Evolutionary conservation across 2,113 vertebrate species (phyloP).

Genomic region (Dendrocopos noguchii): DNA sequence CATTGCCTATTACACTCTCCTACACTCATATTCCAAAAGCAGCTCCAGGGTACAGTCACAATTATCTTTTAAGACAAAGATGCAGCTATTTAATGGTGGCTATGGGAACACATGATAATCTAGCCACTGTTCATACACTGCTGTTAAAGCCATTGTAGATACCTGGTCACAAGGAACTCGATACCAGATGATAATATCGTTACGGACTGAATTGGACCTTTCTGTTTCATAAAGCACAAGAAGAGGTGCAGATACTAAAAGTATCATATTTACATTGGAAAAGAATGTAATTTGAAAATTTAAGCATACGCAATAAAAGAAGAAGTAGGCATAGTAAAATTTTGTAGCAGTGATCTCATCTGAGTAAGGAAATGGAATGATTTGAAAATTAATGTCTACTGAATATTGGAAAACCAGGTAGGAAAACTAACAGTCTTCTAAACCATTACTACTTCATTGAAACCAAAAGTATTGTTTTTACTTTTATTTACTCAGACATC

Average conservation of each 20-base stretch:
- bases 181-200: background rate
- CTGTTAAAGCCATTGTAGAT: background rate
- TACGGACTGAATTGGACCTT: background rate
- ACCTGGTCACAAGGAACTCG: background rate
- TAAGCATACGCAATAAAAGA: slow-evolving; percentile 36
- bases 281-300: slow-evolving; percentile 31
- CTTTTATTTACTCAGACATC: background rate
- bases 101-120: background rate
- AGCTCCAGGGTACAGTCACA: background rate
- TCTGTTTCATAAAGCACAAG: background rate
- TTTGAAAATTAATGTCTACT: slow-evolving; percentile 8
- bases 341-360: slow-evolving; percentile 17
- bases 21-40: background rate
- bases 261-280: slow-evolving; percentile 13
- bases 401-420: background rate
- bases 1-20: background rate
- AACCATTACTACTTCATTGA: background rate
- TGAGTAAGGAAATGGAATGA: background rate
- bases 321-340: slow-evolving; percentile 24
- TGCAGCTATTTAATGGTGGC: background rate
- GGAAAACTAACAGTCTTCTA: background rate
- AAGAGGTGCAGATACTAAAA: background rate
- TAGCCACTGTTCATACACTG: fast-evolving
- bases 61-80: background rate
- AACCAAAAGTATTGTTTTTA: background rate